Evolutionary conservation across 2,113 vertebrate species (phyloP), one percentile per base, ranked within the genome.

Genomic region (Laticauda laticaudata): DNA sequence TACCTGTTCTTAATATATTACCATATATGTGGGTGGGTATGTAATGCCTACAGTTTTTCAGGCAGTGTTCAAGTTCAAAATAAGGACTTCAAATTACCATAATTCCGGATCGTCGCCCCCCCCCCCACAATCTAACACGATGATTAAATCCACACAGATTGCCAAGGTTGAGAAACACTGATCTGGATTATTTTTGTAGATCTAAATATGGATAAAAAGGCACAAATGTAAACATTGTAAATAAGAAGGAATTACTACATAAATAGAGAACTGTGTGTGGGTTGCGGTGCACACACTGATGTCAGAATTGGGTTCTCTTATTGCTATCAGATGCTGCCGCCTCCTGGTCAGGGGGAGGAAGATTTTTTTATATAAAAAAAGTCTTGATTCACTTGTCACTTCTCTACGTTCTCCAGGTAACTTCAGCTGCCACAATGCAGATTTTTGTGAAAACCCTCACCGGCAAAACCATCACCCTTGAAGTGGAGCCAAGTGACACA

Each of bases 361-460:
- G 29, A 15, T 61, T 26, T 26, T 61, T 61, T 12, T 61, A 29
- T 29, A 45, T 69, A 14, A 69, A 69, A 61, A 61, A 29, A 14
- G 12, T 5, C n/a, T 75, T 75, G 15, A 34, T 75, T 75, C 75
- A 21, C 34, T 21, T 9, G 34, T 24, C n/a, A 53, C 0, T 6
- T 75, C 26, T n/a, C 53, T 34, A 43, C 61, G 0, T 18, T 39
- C 8, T 51, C 45, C 53, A 9, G 94, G 95, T 93, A 20, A 15
- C 8, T 29, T 0, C 7, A 0, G 53, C 95, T 51, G 97, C 96
- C 97, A 97, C 96, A 94, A 99, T 99, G 98, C 98, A 99, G 98
- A 99, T 99, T 96, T 99, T 99, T 93, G 98, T 99, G 97, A 99
- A 99, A 56, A 99, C 98, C 53, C 96, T 99, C 94, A 99, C 98